These are phyloP conservation scores for Dysdera silvatica DNA, from an alignment of 1,140 invertebrate genomes.

Conservation along the genomic window DNA sequence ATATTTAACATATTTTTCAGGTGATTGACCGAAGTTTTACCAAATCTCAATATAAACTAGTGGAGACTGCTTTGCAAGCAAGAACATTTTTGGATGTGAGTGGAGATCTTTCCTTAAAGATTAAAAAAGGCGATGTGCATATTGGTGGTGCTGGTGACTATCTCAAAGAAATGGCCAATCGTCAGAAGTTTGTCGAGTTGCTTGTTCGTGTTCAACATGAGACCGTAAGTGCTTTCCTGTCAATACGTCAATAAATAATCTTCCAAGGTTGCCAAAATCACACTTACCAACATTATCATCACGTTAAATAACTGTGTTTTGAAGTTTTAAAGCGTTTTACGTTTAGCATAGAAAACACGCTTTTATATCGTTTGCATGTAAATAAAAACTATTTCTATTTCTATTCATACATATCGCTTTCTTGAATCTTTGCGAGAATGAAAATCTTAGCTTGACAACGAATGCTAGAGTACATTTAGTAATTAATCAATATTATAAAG, in stretches of 20 bases:
- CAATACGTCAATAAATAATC: background rate
- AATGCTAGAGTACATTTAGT: too few relatives aligned
- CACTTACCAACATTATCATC: too few relatives aligned
- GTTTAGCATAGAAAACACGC: too few relatives aligned
- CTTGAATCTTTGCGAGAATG: too few relatives aligned
- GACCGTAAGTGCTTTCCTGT: conserved; percentile 9
- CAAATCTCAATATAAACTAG: conserved; percentile 25
- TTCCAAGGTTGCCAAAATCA: too few relatives aligned
- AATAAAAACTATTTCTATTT: too few relatives aligned
- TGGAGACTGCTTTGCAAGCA: conserved; percentile 22
- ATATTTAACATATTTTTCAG: conserved; percentile 4
- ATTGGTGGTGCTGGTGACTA: conserved; percentile 20
- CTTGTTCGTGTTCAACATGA: conserved; percentile 27
- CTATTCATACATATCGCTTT: too few relatives aligned
- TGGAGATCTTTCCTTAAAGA: conserved; percentile 21
- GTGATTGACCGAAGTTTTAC: conserved; percentile 26
- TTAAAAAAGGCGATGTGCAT: conserved; percentile 20
- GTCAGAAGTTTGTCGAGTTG: conserved; percentile 27
- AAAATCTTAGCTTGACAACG: too few relatives aligned
- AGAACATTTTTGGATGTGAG: conserved; percentile 25
- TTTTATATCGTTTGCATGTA: too few relatives aligned
- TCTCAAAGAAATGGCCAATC: conserved; percentile 9
- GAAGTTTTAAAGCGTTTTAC: too few relatives aligned
- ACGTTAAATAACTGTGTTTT: too few relatives aligned
- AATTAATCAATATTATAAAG: too few relatives aligned